These are phyloP conservation scores for Acanthisitta chloris DNA, from an alignment of 2,113 vertebrate species.

Conservation along the genomic window DNA sequence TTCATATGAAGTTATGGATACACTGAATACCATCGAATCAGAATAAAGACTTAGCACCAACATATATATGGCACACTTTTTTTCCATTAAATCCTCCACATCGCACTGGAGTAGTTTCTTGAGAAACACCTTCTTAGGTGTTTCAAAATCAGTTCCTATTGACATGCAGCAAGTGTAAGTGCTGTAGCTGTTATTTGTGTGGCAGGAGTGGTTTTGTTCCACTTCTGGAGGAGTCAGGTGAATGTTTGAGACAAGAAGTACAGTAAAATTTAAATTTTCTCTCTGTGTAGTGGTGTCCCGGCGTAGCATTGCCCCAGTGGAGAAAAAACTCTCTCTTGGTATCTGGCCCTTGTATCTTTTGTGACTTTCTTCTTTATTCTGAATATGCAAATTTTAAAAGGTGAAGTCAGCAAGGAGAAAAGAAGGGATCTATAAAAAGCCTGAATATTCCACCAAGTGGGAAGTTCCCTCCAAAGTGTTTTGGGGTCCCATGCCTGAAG, in stretches of 20 bases:
- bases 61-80: background rate
- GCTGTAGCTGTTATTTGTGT: background rate
- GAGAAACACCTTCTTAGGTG: background rate
- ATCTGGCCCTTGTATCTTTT: background rate
- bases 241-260: background rate
- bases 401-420: background rate
- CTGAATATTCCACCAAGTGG: background rate
- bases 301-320: rapidly evolving
- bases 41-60: background rate
- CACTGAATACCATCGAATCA: background rate
- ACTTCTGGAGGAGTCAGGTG: background rate
- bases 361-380: background rate
- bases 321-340: background rate
- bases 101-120: background rate
- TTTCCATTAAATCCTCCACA: background rate
- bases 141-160: background rate
- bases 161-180: background rate
- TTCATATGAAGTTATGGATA: background rate
- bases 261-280: background rate
- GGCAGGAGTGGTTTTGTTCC: background rate
- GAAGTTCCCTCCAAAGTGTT: background rate
- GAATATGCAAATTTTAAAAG: background rate
- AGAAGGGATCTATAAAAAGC: background rate
- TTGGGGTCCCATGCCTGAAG: background rate
- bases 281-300: background rate